A percentile compares a stretch with the other conserved stretches of the same genome.
phyloP scores from a whole-genome alignment of 2,888 invertebrate species.

The Pyrocoelia pectoralis region DNA sequence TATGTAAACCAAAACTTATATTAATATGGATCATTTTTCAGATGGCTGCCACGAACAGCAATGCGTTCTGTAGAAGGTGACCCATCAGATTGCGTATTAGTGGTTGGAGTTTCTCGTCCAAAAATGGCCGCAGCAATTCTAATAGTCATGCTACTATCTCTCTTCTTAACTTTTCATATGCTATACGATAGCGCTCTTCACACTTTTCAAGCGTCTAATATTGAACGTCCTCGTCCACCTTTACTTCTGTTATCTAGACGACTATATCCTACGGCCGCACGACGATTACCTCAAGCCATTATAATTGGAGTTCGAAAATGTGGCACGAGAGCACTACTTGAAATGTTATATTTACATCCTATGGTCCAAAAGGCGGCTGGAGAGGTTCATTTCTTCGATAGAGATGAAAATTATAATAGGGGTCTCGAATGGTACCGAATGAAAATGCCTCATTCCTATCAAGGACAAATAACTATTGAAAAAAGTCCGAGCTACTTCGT shows the following conservation, averaged over 20 bases:
- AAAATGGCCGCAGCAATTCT: slow-evolving; percentile 83
- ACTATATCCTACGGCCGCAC: slow-evolving; percentile 68
- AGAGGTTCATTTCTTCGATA: slow-evolving; percentile 97
- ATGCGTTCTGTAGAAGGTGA: slow-evolving; percentile 86
- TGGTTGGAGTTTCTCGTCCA: slow-evolving; percentile 84
- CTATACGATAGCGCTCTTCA: slow-evolving; percentile 86
- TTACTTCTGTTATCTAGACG: slow-evolving; percentile 55
- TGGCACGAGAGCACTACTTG: slow-evolving; percentile 93
- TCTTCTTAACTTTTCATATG: slow-evolving; percentile 86
- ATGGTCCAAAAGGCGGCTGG: slow-evolving; percentile 91
- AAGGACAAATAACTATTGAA: slow-evolving; percentile 93
- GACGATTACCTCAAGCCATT: slow-evolving; percentile 68
- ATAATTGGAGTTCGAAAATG: slow-evolving; percentile 95
- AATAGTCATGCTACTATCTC: slow-evolving; percentile 80
- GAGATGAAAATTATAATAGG: slow-evolving; percentile 88
- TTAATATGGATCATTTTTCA: too few species aligned
- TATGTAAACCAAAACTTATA: background rate
- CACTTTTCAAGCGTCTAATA: slow-evolving; percentile 71
- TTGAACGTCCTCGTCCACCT: slow-evolving; percentile 58
- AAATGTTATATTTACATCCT: slow-evolving; percentile 95
- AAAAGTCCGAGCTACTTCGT: slow-evolving; percentile 99
- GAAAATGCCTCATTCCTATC: slow-evolving; percentile 93
- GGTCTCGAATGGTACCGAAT: slow-evolving; percentile 96
- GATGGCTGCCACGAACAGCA: slow-evolving; percentile 84
- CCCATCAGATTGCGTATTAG: slow-evolving; percentile 84